These are phyloP conservation scores for Poeciliopsis retropinna DNA, from an alignment of 2,113 vertebrate genomes.

Conservation along the genomic window DNA sequence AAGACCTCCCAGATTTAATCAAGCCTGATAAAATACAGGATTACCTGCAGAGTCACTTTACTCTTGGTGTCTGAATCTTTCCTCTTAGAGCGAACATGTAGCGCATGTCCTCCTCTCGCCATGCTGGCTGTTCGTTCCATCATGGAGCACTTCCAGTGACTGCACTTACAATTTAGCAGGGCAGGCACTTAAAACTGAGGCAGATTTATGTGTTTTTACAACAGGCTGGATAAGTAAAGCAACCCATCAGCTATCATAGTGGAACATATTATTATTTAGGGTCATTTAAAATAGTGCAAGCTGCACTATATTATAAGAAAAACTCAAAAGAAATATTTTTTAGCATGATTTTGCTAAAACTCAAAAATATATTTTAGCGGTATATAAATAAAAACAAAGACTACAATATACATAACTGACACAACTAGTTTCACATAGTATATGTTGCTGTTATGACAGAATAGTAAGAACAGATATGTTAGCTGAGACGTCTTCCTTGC, in stretches of 20 bases:
- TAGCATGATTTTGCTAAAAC: no score
- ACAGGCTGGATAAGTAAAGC: neutral
- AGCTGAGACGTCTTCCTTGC: no score
- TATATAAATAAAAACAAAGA: no score
- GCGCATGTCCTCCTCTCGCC: neutral
- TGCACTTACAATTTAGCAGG: neutral
- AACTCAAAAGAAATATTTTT: no score
- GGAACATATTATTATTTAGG: neutral
- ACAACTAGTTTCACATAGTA: no score
- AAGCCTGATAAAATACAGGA: neutral
- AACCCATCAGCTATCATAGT: neutral
- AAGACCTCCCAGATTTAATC: neutral
- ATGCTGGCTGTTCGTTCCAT: neutral
- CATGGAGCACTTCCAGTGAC: neutral
- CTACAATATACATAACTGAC: no score
- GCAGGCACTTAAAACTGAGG: neutral
- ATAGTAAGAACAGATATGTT: no score
- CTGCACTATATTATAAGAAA: no score
- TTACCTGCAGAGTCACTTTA: neutral
- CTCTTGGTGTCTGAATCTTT: neutral
- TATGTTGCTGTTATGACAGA: no score
- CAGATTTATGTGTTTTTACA: neutral
- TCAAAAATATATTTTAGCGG: no score
- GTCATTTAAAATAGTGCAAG: neutral
- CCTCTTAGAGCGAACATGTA: neutral